Percentiles rank a stretch among this genome's conserved stretches.
Conservation (phyloP, 2,113 vertebrate genomes). For the Pundamilia nyererei region DNA sequence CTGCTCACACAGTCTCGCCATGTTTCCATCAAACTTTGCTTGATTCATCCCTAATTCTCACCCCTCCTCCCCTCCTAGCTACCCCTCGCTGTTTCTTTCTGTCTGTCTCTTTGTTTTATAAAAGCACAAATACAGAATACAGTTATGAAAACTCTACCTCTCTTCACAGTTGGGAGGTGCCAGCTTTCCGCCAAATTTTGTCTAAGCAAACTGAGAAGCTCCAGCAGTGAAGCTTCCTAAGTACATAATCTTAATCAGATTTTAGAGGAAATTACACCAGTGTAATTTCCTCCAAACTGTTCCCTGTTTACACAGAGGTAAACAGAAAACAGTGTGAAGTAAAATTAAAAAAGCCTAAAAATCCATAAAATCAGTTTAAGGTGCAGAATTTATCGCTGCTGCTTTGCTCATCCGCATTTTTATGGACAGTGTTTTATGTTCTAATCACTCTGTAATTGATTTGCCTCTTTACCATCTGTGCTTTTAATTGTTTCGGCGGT, state of each 20-base stretch:
- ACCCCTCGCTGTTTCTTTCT: not conserved
- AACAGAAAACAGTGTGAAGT: not conserved
- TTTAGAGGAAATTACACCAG: not conserved
- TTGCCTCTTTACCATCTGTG: constrained; percentile 8
- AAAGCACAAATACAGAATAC: not conserved
- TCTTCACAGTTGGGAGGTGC: not conserved
- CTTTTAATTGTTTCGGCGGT: constrained; percentile 22
- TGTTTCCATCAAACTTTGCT: not conserved
- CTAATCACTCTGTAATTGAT: constrained; percentile 40
- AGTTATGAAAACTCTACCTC: not conserved
- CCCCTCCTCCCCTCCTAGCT: not conserved
- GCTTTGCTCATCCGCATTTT: constrained; percentile 25
- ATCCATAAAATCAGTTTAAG: not conserved
- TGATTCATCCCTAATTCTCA: not conserved
- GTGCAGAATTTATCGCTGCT: not conserved
- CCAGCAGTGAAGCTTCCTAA: not conserved
- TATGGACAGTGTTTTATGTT: constrained; percentile 35
- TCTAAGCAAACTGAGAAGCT: not conserved
- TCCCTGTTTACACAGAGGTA: not conserved
- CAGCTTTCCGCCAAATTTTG: not conserved
- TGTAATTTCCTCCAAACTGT: not conserved
- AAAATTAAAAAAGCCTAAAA: not conserved
- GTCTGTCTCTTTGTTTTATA: not conserved
- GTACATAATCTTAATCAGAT: not conserved
- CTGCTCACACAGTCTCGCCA: not conserved